Base-by-base conservation (phyloP, 2,113 vertebrate species). In the Cyanoderma ruficeps region DNA sequence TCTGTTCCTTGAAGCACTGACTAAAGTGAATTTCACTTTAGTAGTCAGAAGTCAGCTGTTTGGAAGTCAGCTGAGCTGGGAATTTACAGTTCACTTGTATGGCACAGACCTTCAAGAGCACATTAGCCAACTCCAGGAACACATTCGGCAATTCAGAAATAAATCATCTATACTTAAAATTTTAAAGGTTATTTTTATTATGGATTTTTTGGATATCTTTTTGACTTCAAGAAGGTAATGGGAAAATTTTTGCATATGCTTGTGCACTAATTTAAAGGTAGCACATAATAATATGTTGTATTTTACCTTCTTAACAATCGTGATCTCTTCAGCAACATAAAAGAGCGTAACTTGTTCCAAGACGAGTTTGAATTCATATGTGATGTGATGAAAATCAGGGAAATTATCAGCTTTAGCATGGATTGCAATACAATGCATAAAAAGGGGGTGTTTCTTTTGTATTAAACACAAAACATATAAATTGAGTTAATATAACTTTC, bases 281-380 rank as follows among this genome's bases (percentile, higher is more conserved):
- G 4, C 10, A 28, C 2, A 13, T 17, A n/a, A 49, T 1, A 33
- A 0, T 19, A 31, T 14, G 3, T 16, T 83, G 5, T 15, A 22
- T 67, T 87, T 57, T 44, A 68, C 2, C 0, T 28, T 76, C 13
- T 17, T 68, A 41, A 13, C 2, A 60, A 39, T 42, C 6, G 18
- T 68, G 20, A 42, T 28, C n/a, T 80, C 33, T 67, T 81, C 27
- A 57, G 21, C 8, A 71, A 28, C 11, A 10, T 46, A 11, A 42
- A 11, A 42, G 6, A 57, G 9, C 31, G 25, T 24, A 70, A 57
- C 13, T 37, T 67, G 11, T 49, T 55, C 19, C 8, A 49, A 46
- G 5, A 56, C 39, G 11, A n/a, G 39, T 41, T 65, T 69, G 16
- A 64, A 49, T 61, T 96, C 7, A 24, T 13, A 39, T 3, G 4